phyloP scores from a whole-genome alignment of 2,113 vertebrate species.

The human region DNA sequence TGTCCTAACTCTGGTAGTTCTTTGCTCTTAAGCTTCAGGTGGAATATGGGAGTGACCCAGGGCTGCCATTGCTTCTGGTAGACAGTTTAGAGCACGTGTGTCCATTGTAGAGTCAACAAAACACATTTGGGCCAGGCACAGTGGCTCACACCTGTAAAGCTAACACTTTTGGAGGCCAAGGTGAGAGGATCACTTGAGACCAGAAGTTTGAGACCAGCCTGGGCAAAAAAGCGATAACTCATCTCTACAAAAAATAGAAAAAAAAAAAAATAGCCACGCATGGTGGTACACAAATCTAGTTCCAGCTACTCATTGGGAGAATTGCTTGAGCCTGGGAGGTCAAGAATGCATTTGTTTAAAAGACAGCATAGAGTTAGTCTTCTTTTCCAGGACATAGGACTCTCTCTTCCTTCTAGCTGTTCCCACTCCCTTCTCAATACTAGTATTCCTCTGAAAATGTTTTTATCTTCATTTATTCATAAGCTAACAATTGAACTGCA shows the following conservation, averaged over 20 bases:
- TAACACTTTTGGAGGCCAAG: neutral
- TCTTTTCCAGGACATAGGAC: neutral
- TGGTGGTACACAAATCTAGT: too few species aligned
- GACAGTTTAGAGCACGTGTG: neutral
- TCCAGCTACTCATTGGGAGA: too few species aligned
- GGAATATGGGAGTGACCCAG: too few species aligned
- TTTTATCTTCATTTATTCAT: neutral
- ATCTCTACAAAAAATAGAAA: too few species aligned
- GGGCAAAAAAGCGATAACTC: too few species aligned
- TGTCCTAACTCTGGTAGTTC: neutral
- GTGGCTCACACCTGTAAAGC: too few species aligned
- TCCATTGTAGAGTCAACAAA: neutral
- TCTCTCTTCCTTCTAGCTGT: neutral
- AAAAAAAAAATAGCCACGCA: too few species aligned
- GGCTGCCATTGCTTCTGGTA: accelerated
- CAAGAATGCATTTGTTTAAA: neutral
- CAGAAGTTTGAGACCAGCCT: too few species aligned
- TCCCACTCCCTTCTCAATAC: neutral
- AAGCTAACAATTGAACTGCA: neutral
- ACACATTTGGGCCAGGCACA: neutral
- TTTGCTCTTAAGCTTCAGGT: neutral
- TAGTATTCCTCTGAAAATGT: neutral
- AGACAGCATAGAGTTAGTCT: neutral
- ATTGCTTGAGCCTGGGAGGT: too few species aligned
- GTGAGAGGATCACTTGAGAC: too few species aligned